Percentiles rank a stretch among this genome's conserved stretches.
phyloP scores from a whole-genome alignment of 2,888 invertebrate species.

The Prenolepis imparis region DNA sequence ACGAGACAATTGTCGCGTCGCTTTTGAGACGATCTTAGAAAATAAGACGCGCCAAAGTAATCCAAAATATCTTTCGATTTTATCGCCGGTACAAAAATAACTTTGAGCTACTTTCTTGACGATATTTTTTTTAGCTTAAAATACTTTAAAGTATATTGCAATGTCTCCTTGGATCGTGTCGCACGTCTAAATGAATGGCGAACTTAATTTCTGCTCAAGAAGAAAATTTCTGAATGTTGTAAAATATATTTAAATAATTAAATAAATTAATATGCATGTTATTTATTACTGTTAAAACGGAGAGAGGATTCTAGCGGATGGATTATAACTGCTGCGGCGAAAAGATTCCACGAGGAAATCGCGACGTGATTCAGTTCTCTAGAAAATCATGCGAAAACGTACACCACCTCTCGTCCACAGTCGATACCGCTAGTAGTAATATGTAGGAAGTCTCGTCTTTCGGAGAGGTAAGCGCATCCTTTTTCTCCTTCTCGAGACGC shows the following conservation, averaged over 20 bases:
- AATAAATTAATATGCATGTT: not conserved
- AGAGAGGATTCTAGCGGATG: not conserved
- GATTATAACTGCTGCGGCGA: not conserved
- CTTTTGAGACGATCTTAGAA: slow-evolving; percentile 50
- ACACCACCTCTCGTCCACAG: slow-evolving; percentile 31
- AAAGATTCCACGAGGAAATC: slow-evolving; percentile 27
- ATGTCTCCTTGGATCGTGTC: not conserved
- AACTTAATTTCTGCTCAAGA: not conserved
- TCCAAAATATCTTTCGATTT: not conserved
- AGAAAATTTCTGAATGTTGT: not conserved
- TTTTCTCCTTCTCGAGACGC: slow-evolving; percentile 54
- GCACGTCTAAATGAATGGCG: not conserved
- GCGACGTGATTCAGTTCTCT: slow-evolving; percentile 28
- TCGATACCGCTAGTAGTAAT: slow-evolving; percentile 51
- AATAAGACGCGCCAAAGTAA: slow-evolving; percentile 46
- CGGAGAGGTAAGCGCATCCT: slow-evolving; percentile 59
- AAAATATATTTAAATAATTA: slow-evolving; percentile 3
- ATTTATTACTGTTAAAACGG: not conserved
- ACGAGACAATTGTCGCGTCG: slow-evolving; percentile 66
- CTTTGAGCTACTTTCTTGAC: not conserved
- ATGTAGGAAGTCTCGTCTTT: slow-evolving; percentile 65
- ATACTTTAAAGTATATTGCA: not conserved
- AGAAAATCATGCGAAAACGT: slow-evolving; percentile 54
- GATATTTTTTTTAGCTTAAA: not conserved
- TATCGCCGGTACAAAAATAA: not conserved